Conservation (phyloP, 2,113 vertebrate genomes). For the Cyphomyrus plagiostoma region DNA sequence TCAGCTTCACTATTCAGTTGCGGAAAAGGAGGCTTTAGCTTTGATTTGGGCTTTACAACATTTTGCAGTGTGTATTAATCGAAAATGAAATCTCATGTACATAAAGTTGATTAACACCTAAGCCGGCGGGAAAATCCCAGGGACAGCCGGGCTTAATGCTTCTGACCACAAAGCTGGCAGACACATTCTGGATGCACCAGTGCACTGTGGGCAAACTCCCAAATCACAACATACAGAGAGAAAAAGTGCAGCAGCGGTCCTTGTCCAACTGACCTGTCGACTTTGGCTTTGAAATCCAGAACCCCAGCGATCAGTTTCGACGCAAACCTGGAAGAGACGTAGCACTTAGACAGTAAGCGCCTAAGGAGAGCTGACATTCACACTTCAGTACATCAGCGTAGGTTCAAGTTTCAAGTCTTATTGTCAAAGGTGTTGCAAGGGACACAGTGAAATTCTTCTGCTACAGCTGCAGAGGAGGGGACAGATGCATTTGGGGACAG, state of each 20-base stretch:
- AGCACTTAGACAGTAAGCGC: neutral
- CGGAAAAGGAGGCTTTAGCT: no score
- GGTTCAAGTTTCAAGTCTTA: neutral
- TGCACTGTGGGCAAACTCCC: neutral
- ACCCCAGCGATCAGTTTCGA: slow-evolving; percentile 69
- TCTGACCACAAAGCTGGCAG: neutral
- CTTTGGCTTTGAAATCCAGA: slow-evolving; percentile 66
- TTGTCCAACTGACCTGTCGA: slow-evolving; percentile 54
- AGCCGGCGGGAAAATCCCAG: neutral
- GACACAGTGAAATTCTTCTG: neutral
- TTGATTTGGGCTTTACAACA: no score
- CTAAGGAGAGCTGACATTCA: neutral
- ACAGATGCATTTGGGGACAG: neutral
- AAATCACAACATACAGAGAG: neutral
- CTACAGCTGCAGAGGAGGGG: neutral
- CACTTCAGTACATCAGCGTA: neutral
- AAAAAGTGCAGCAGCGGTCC: neutral
- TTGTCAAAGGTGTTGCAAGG: neutral
- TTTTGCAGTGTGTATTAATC: no score
- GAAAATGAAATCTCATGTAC: neutral
- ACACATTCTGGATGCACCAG: neutral
- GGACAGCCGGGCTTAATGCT: neutral
- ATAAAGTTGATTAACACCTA: neutral
- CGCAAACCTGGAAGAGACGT: slow-evolving; percentile 56
- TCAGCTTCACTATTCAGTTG: no score